phyloP scores from a whole-genome alignment of 2,888 invertebrate genomes.

The Scrobipalpa atriplicella region DNA sequence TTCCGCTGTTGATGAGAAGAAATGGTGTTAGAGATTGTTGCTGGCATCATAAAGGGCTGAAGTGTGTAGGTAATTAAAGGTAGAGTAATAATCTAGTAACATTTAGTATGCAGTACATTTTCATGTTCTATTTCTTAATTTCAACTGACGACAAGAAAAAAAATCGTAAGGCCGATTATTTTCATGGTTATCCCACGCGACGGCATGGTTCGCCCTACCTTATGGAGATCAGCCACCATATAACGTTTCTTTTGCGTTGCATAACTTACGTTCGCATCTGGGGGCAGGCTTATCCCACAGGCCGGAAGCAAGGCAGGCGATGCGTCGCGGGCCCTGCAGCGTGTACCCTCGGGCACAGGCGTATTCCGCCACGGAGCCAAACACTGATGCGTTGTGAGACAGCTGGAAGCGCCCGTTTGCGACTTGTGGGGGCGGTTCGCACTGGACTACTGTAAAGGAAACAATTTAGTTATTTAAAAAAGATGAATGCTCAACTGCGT shows the following conservation, averaged over 20 bases:
- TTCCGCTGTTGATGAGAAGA: constrained; percentile 59
- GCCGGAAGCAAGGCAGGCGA: constrained; percentile 89
- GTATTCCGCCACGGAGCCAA: constrained; percentile 90
- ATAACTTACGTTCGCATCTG: constrained; percentile 84
- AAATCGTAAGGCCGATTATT: too few relatives aligned
- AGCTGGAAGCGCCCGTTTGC: constrained; percentile 83
- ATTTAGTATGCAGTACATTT: too few relatives aligned
- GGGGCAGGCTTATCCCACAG: constrained; percentile 91
- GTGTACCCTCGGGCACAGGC: constrained; percentile 87
- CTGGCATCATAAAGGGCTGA: too few relatives aligned
- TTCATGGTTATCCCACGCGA: too few relatives aligned
- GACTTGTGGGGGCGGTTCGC: constrained; percentile 86
- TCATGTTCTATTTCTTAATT: too few relatives aligned
- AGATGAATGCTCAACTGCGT: background rate
- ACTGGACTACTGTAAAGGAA: constrained; percentile 85
- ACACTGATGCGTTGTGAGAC: constrained; percentile 84
- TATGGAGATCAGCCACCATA: too few relatives aligned
- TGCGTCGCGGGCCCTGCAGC: constrained; percentile 85
- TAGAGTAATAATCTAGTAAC: too few relatives aligned
- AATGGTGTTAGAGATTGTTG: background rate
- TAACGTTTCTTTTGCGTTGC: background rate
- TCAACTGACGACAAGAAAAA: too few relatives aligned
- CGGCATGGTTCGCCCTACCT: too few relatives aligned
- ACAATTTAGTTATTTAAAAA: background rate
- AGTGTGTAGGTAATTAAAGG: too few relatives aligned